Percentiles rank a stretch among this genome's conserved stretches.
These are phyloP conservation scores for Cybosia mesomella DNA, from an alignment of 2,888 invertebrate genomes.

Conservation along the genomic window DNA sequence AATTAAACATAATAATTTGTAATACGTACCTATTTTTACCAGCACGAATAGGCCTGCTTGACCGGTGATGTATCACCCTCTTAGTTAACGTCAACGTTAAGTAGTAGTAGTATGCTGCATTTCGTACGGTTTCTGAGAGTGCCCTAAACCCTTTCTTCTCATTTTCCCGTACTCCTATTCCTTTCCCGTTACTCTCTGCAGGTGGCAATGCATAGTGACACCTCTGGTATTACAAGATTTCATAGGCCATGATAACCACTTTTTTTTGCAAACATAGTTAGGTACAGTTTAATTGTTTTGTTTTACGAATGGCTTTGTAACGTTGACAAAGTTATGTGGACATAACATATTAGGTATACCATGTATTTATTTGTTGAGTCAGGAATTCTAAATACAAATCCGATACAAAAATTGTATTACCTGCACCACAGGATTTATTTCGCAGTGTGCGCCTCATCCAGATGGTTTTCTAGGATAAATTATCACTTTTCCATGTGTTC, in stretches of 20 bases:
- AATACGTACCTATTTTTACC: neutral
- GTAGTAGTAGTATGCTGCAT: neutral
- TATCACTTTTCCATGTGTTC: neutral
- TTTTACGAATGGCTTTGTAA: too few species aligned
- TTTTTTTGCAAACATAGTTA: too few species aligned
- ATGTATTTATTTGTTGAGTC: neutral
- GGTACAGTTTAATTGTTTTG: too few species aligned
- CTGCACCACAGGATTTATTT: neutral
- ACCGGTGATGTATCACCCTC: neutral
- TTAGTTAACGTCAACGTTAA: too few species aligned
- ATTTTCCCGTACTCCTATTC: neutral
- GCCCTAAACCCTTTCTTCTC: too few species aligned
- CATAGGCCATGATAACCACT: too few species aligned
- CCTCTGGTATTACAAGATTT: neutral
- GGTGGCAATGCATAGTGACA: too few species aligned
- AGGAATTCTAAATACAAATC: too few species aligned
- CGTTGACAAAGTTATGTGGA: too few species aligned
- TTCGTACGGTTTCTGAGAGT: neutral
- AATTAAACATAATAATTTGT: too few species aligned
- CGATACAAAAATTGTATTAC: neutral
- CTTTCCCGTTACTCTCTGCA: neutral
- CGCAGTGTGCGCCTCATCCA: neutral
- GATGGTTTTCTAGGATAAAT: neutral
- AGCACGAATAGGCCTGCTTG: neutral
- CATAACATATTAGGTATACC: neutral